Percentiles rank a stretch among this genome's conserved stretches.
Conservation (phyloP, 37 sponge, comb jelly and placozoan species). For the Hexactinellida sp. region DNA sequence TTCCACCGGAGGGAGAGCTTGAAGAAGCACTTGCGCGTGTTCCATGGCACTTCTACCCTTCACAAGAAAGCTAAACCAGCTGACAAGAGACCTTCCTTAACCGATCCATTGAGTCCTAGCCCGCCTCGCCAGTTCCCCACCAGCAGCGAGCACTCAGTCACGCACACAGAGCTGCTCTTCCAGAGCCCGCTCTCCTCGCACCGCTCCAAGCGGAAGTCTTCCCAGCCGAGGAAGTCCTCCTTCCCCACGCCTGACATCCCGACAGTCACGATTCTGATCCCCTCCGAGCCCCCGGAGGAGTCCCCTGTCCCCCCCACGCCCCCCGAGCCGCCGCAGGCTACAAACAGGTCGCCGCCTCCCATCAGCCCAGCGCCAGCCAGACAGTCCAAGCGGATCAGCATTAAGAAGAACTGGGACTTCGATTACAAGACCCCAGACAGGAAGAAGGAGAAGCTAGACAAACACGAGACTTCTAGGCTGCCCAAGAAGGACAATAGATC, state of each 20-base stretch:
- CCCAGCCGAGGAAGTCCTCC: not conserved
- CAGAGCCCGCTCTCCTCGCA: not conserved
- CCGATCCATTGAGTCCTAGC: not conserved
- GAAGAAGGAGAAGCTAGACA: not conserved
- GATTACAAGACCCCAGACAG: not conserved
- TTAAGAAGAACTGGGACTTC: not conserved
- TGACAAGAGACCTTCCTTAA: not conserved
- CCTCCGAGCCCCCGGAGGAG: not conserved
- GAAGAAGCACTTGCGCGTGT: not conserved
- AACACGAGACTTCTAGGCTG: not conserved
- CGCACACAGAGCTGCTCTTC: not conserved
- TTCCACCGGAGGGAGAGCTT: not conserved
- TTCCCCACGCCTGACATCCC: not conserved
- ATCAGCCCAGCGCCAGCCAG: not conserved
- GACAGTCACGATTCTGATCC: not conserved
- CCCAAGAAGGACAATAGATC: not conserved
- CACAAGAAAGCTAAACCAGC: not conserved
- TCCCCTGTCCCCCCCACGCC: not conserved
- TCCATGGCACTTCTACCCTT: not conserved
- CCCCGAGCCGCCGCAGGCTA: not conserved
- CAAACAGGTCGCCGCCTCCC: not conserved
- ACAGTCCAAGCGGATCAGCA: not conserved
- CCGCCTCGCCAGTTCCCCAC: not conserved
- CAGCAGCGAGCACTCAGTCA: not conserved
- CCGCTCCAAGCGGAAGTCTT: not conserved